These are phyloP conservation scores for Hyles vespertilio DNA, from an alignment of 1,140 invertebrate species.

Conservation along the genomic window DNA sequence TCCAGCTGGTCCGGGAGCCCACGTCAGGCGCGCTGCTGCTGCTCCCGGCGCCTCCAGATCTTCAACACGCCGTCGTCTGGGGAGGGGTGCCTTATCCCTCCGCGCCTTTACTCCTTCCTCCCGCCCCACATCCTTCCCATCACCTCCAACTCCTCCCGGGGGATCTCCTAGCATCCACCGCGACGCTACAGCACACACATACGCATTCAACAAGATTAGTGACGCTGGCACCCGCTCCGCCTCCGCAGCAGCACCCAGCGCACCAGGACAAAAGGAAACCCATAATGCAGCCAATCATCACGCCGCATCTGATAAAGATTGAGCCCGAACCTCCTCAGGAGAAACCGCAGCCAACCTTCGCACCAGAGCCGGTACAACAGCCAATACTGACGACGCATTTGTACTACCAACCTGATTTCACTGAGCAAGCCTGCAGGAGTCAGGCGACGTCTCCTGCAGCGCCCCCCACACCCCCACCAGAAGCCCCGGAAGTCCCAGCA, in stretches of 20 bases:
- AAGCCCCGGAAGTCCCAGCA: conserved; percentile 70
- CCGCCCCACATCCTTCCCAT: conserved; percentile 78
- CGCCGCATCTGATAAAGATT: conserved; percentile 80
- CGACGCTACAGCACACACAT: conserved; percentile 76
- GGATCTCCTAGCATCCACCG: conserved; percentile 68
- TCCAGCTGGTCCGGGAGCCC: conserved; percentile 89
- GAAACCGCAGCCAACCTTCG: conserved; percentile 56
- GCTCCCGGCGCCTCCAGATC: conserved; percentile 83
- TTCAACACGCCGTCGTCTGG: conserved; percentile 86
- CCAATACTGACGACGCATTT: conserved; percentile 74
- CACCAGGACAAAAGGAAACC: conserved; percentile 77
- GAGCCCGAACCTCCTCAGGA: conserved; percentile 76
- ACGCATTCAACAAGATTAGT: conserved; percentile 78
- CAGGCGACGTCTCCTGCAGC: conserved; percentile 75
- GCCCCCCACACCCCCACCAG: conserved; percentile 79
- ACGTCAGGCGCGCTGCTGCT: conserved; percentile 87
- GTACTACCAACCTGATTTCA: conserved; percentile 73
- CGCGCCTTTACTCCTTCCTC: conserved; percentile 78
- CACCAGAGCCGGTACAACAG: conserved; percentile 78
- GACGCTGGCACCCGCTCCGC: conserved; percentile 74
- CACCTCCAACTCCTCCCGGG: conserved; percentile 79
- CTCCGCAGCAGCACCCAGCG: conserved; percentile 47
- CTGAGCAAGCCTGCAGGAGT: conserved; percentile 69
- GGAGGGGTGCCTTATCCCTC: conserved; percentile 80
- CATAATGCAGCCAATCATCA: conserved; percentile 76